phyloP scores from a whole-genome alignment of 2,797 vertebrate species.

The Clarias laeviceps region DNA sequence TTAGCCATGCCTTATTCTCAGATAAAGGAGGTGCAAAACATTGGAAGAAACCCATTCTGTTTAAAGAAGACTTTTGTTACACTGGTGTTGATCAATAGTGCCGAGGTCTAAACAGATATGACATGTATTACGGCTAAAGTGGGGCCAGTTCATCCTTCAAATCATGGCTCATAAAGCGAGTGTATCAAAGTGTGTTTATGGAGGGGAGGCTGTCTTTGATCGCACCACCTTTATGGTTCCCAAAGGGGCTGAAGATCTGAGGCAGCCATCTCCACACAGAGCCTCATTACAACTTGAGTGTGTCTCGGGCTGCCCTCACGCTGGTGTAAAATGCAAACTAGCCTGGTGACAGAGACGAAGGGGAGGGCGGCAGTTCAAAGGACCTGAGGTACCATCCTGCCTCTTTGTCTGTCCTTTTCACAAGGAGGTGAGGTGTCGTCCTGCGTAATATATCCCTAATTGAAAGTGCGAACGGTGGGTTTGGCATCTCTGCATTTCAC shows the following conservation, averaged over 20 bases:
- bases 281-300: constrained; percentile 46
- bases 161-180: constrained; percentile 50
- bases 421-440: constrained; percentile 48
- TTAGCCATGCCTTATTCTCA: constrained; percentile 4
- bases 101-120: neutral
- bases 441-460: constrained; percentile 43
- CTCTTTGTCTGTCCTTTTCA: constrained; percentile 53
- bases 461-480: constrained; percentile 48
- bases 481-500: constrained; percentile 38
- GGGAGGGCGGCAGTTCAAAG: constrained; percentile 54
- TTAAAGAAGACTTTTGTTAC: neutral
- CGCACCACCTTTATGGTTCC: constrained; percentile 50
- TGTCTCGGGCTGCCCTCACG: constrained; percentile 43
- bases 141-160: constrained; percentile 11
- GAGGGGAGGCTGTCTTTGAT: constrained; percentile 47
- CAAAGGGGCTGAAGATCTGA: constrained; percentile 53
- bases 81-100: neutral
- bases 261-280: constrained; percentile 39
- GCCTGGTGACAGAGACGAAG: constrained; percentile 15
- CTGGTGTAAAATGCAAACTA: constrained; percentile 60
- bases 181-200: constrained; percentile 55
- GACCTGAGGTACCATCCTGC: constrained; percentile 33
- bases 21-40: neutral
- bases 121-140: neutral
- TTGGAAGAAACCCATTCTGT: neutral